Conservation (phyloP, 1,140 invertebrate genomes). For the Cydia strobilella region DNA sequence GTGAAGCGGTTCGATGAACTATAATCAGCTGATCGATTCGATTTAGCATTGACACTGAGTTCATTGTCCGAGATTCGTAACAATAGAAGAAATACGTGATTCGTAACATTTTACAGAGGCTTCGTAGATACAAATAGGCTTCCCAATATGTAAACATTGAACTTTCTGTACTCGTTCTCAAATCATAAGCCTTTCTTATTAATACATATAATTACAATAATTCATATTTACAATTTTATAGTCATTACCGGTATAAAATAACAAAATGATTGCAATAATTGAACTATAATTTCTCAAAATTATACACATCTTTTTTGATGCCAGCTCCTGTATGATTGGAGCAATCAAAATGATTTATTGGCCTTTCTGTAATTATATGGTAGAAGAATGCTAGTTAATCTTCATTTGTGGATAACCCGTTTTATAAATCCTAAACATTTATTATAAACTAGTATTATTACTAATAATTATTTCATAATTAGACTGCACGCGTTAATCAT, state of each 20-base stretch:
- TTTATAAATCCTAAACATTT: conserved; percentile 23
- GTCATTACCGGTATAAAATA: background rate
- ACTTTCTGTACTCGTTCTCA: too few species aligned
- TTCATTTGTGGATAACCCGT: background rate
- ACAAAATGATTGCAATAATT: background rate
- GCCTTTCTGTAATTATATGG: conserved; percentile 12
- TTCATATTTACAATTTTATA: background rate
- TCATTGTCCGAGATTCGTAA: conserved; percentile 20
- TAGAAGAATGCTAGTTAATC: conserved; percentile 1
- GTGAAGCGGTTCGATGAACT: background rate
- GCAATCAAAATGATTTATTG: conserved; percentile 24
- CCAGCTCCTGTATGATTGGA: conserved; percentile 19
- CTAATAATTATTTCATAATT: too few species aligned
- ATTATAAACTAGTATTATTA: background rate
- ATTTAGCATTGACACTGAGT: conserved; percentile 20
- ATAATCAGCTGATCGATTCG: conserved; percentile 28
- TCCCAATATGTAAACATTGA: background rate
- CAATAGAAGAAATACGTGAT: conserved; percentile 3
- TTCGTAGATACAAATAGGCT: background rate
- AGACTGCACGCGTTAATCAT: too few species aligned
- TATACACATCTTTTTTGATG: conserved; percentile 5
- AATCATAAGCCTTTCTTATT: too few species aligned
- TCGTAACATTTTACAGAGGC: background rate
- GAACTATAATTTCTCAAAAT: conserved; percentile 12
- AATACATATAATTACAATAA: background rate